Evolutionary conservation across 2,113 vertebrate species (phyloP).

Genomic region (Maccullochella peelii): DNA sequence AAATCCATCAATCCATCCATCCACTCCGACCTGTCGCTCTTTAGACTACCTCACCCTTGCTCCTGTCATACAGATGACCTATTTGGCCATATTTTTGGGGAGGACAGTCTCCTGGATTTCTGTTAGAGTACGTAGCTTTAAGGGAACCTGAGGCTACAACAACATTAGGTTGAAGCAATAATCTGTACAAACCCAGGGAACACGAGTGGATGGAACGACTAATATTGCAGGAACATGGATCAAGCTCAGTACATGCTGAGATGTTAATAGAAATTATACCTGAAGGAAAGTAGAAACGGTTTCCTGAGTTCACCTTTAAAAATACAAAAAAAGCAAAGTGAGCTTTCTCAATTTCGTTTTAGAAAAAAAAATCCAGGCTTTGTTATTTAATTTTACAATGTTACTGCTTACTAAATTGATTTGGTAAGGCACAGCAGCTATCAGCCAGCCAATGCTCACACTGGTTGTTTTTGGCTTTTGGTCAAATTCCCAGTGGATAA

Average conservation of each 20-base stretch:
- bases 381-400: slow-evolving; percentile 35
- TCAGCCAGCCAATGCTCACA: slow-evolving; percentile 36
- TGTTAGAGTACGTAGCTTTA: background rate
- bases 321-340: slow-evolving; percentile 11
- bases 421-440: slow-evolving; percentile 31
- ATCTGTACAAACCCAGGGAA: background rate
- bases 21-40: too few species aligned
- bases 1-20: too few species aligned
- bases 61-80: too few species aligned
- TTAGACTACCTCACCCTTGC: too few species aligned
- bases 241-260: background rate
- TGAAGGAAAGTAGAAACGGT: background rate
- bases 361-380: background rate
- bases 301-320: slow-evolving; percentile 25
- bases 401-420: slow-evolving; percentile 35
- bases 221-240: background rate
- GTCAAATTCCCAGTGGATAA: slow-evolving; percentile 55
- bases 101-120: background rate
- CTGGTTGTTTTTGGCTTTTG: slow-evolving; percentile 45
- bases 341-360: background rate
- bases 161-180: background rate
- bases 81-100: too few species aligned
- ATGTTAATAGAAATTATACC: background rate
- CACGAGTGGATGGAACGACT: background rate
- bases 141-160: slow-evolving; percentile 8